Evolutionary conservation across 1,140 invertebrate genomes (phyloP).

Genomic region (Diabrotica virgifera): DNA sequence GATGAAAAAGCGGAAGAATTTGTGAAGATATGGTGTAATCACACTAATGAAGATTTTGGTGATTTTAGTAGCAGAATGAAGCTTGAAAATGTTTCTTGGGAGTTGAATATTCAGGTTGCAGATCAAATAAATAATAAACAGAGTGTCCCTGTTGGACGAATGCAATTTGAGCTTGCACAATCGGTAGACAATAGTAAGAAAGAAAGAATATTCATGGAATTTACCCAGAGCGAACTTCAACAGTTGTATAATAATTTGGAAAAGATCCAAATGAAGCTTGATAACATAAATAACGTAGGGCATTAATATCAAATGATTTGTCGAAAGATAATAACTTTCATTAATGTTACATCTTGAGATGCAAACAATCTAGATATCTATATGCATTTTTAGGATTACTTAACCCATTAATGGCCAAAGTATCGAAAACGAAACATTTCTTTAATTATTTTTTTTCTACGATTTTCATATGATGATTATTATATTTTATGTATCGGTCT

Average conservation of each 20-base stretch:
- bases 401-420: too few relatives aligned
- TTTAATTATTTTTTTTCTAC: too few relatives aligned
- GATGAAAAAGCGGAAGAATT: constrained; percentile 43
- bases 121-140: constrained; percentile 30
- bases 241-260: constrained; percentile 43
- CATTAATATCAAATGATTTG: background rate
- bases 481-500: too few relatives aligned
- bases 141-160: constrained; percentile 26
- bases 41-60: constrained; percentile 37
- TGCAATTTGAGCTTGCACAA: constrained; percentile 38
- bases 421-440: too few relatives aligned
- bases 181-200: constrained; percentile 25
- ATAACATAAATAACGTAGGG: constrained; percentile 30
- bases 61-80: constrained; percentile 39
- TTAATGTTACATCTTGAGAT: too few relatives aligned
- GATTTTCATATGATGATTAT: too few relatives aligned
- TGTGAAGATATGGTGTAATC: constrained; percentile 38
- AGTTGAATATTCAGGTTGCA: constrained; percentile 39
- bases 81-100: constrained; percentile 39
- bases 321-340: background rate
- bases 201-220: constrained; percentile 35
- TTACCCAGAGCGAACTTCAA: constrained; percentile 36
- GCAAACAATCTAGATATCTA: too few relatives aligned
- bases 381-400: too few relatives aligned
- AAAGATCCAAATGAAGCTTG: constrained; percentile 42